Evolutionary conservation across 2,113 vertebrate genomes (phyloP).

Genomic region (Cryptomyrus ogoouensis): DNA sequence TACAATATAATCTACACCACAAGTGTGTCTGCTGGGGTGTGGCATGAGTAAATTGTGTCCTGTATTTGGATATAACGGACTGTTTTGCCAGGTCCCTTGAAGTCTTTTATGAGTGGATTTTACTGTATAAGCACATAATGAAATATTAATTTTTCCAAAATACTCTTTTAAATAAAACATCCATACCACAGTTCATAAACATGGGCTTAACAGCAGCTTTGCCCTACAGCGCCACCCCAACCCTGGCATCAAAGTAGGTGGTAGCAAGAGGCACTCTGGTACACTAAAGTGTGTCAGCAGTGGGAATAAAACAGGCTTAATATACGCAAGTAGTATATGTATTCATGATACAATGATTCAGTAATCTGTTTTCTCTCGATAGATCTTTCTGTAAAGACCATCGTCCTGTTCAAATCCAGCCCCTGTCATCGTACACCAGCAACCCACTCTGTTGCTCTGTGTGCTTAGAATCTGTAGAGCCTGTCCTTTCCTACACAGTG

Average conservation of each 20-base stretch:
- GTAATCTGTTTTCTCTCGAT: background rate
- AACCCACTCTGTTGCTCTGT: conserved; percentile 80
- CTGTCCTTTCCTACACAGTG: conserved; percentile 65
- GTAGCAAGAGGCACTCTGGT: background rate
- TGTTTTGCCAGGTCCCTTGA: no score
- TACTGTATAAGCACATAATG: background rate
- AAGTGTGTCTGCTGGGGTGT: no score
- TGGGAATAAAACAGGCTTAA: background rate
- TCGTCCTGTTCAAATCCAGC: conserved; percentile 69
- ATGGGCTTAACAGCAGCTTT: background rate
- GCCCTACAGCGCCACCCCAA: background rate
- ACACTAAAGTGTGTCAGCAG: background rate
- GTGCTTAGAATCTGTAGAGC: conserved; percentile 79
- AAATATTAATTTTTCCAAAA: background rate
- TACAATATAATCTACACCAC: no score
- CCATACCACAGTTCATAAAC: background rate
- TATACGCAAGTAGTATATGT: background rate
- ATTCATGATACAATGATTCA: background rate
- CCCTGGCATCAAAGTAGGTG: background rate
- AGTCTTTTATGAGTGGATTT: no score
- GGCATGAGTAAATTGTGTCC: no score
- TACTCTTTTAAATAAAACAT: background rate
- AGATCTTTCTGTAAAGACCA: conserved; percentile 88
- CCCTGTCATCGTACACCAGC: conserved; percentile 42
- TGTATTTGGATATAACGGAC: no score